phyloP scores from a whole-genome alignment of 2,113 vertebrate species.

The Naja naja region DNA sequence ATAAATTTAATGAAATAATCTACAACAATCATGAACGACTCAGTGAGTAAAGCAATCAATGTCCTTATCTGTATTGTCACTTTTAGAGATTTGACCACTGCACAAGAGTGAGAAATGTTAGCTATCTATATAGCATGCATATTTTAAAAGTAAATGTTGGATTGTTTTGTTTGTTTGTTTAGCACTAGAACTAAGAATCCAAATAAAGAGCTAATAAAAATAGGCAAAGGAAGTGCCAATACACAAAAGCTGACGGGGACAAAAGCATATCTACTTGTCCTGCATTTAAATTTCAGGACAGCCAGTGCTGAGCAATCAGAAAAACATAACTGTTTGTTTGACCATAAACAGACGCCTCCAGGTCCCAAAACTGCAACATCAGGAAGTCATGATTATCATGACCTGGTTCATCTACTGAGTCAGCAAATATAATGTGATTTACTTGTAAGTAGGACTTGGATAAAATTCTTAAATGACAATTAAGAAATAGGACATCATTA shows the following conservation, averaged over 20 bases:
- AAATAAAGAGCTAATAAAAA: not conserved
- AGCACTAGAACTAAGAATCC: not conserved
- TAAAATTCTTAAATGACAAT: constrained; percentile 29
- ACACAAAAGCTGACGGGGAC: not conserved
- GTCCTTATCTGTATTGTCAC: not conserved
- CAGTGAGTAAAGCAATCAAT: not conserved
- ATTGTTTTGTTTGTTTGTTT: not conserved
- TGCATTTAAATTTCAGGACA: not conserved
- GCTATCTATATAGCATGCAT: accelerated
- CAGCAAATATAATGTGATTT: not conserved
- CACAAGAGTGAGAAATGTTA: constrained; percentile 14
- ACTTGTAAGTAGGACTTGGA: not conserved
- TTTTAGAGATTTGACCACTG: not conserved
- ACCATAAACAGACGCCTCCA: not conserved
- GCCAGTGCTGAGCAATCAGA: not conserved
- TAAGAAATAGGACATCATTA: constrained; percentile 25
- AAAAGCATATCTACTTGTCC: not conserved
- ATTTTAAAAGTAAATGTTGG: constrained; percentile 10
- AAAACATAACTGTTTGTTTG: not conserved
- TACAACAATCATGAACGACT: not conserved
- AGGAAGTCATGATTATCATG: not conserved
- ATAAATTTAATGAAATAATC: not conserved
- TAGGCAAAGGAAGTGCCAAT: not conserved
- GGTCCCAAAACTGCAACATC: not conserved
- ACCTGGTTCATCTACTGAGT: not conserved